Evolutionary conservation across 1,140 invertebrate species (phyloP).

Genomic region (Ganaspis sp.): DNA sequence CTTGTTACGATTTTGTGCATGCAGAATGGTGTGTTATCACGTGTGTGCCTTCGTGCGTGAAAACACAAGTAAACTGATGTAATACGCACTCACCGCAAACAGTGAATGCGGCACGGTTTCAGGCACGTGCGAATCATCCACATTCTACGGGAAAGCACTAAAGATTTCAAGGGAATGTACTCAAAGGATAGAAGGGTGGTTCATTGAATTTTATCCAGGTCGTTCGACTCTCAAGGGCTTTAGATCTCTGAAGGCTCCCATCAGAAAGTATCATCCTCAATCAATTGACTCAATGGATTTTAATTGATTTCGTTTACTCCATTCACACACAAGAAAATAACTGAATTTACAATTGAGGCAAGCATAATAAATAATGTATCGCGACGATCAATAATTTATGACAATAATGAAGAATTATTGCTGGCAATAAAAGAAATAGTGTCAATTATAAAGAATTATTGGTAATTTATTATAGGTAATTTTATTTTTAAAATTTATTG

Average conservation of each 20-base stretch:
- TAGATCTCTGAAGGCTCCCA: background rate
- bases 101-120: background rate
- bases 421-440: too few relatives aligned
- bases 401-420: too few relatives aligned
- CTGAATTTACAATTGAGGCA: background rate
- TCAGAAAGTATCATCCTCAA: constrained; percentile 1
- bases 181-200: background rate
- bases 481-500: too few relatives aligned
- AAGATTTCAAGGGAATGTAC: constrained; percentile 14
- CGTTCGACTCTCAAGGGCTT: constrained; percentile 18
- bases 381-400: too few relatives aligned
- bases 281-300: background rate
- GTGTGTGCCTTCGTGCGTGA: constrained; percentile 16
- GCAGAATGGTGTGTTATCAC: background rate
- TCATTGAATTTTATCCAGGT: constrained; percentile 7
- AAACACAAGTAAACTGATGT: constrained; percentile 22
- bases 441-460: too few relatives aligned
- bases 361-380: too few relatives aligned
- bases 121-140: constrained; percentile 11
- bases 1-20: constrained; percentile 25
- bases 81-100: constrained; percentile 26
- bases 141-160: background rate
- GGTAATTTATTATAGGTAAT: too few relatives aligned
- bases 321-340: background rate
- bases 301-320: background rate